Base-by-base conservation (phyloP, 2,113 vertebrate genomes). In the Odocoileus virginianus region DNA sequence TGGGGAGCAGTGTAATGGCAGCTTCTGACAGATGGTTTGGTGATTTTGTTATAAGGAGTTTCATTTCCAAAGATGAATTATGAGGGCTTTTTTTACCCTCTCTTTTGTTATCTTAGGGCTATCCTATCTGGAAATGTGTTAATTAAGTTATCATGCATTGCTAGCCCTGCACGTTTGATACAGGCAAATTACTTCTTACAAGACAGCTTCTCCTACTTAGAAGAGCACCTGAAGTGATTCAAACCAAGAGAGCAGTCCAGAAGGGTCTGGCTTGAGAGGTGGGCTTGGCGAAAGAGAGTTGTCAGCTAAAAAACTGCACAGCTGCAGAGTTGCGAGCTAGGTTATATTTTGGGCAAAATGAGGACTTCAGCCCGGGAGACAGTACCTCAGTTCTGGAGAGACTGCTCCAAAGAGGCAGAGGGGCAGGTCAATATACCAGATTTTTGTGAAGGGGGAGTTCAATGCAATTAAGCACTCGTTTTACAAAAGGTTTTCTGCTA, bases 71-170 rank as follows among this genome's bases (percentile, higher is more conserved):
- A n/a, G 71, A 79, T 89, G 87, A 79, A 79, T 94, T 89, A 61
- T 64, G 45, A 96, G 57, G 83, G 17, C 10, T 7, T 61, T 82
- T 25, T 40, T 11, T 21, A 4, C 15, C 33, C 2, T 83, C n/a
- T 45, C 50, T 82, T 61, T 90, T 95, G 52, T 87, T 97, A 64
- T 94, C 97, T 92, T 87, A 90, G 43, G 87, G 7, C 58, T 94
- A 54, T 91, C 91, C 95, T 94, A 91, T 94, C 93, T 92, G 88
- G 89, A 94, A 92, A 95, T 74, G 79, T 94, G 87, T 92, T 95
- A 87, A 96, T 97, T 96, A 96, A 91, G 91, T 95, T 94, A 97
- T 89, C 89, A 91, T 23, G 78, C 19, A 23, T 85, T 95, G 81
- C 81, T 58, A 79, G 25, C 61, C 58, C 76, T 85, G 85, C 47